Evolutionary conservation across 2,888 invertebrate genomes (phyloP), one percentile per base, ranked within the genome.

Genomic region (Caenorhabditis plicata): DNA sequence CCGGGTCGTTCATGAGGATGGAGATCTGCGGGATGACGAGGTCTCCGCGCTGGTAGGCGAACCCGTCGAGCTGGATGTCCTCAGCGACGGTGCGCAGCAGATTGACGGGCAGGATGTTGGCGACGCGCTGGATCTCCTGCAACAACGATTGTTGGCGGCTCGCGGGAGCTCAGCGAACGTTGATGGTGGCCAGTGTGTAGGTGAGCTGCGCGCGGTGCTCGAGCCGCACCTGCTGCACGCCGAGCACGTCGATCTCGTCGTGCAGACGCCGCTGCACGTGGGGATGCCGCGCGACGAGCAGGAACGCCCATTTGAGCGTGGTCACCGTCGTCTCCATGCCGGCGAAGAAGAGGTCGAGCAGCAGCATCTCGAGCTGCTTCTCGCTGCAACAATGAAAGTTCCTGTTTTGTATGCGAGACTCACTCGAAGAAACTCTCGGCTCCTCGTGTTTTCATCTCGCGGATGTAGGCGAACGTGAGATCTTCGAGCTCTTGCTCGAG

Each of bases 61-160:
- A 80, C 9, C 78, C 78, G 42, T 73, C 78, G 32, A 81, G 65
- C 7, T 61, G 32, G 20, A 69, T 61, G 49, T 70, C 71, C 47
- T 75, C 74, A 2, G 70, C 53, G 1, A 63, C 64, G 4, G 75
- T 76, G 39, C 78, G 70, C 27, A 75, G 64, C 20, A 79, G 47
- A 44, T 75, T 80, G 13, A 81, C 68, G 5, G 81, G 81, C n/a
- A 80, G 68, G 39, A 82, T 79, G 40, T 78, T 80, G 46, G 76
- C 81, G 11, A 78, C 61, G 20, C 81, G 69, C 56, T 81, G 79
- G 29, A 80, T 73, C 49, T 81, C 81, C 56, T 71, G 33, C 44
- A 76, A 47, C 13, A 20, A 35, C 22, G n/a, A 7, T 3, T 7
- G 26, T 27, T 4, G 8, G 0, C 15, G 33, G 15, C 20, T 20